These are phyloP conservation scores for Lanistes nyassanus DNA, from an alignment of 1,140 invertebrate genomes.

Conservation along the genomic window DNA sequence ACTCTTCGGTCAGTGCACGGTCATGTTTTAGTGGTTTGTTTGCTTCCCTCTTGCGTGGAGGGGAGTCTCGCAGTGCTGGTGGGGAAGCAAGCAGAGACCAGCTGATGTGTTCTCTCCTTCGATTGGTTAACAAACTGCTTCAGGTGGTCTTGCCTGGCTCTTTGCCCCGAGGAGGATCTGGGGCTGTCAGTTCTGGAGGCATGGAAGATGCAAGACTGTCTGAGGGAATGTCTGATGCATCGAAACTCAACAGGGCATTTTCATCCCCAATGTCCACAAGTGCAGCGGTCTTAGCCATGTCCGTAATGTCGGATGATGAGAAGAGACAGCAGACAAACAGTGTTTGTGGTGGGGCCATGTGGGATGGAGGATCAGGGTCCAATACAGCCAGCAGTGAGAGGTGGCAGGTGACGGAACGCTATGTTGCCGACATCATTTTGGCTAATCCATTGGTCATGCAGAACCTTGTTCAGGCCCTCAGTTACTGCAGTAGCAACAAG, in stretches of 20 bases:
- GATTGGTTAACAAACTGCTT: slow-evolving; percentile 72
- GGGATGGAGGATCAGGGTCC: background rate
- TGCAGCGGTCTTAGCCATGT: slow-evolving; percentile 1
- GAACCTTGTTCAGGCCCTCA: slow-evolving; percentile 74
- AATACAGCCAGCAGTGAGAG: background rate
- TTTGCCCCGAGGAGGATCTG: background rate
- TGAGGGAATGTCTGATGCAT: slow-evolving; percentile 48
- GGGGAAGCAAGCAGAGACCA: slow-evolving; percentile 74
- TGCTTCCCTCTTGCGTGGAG: slow-evolving; percentile 75
- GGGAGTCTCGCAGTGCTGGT: slow-evolving; percentile 70
- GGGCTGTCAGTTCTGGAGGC: slow-evolving; percentile 6
- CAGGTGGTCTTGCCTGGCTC: slow-evolving; percentile 28
- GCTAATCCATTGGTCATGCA: slow-evolving; percentile 77
- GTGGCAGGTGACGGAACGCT: slow-evolving; percentile 27
- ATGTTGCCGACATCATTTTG: slow-evolving; percentile 61
- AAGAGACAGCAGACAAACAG: slow-evolving; percentile 50
- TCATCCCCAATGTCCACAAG: slow-evolving; percentile 34
- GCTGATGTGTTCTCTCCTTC: slow-evolving; percentile 77
- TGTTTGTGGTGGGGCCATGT: slow-evolving; percentile 26
- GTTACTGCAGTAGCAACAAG: slow-evolving; percentile 74
- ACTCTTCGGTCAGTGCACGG: slow-evolving; percentile 66
- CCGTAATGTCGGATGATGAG: slow-evolving; percentile 57
- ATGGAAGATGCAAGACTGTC: slow-evolving; percentile 27
- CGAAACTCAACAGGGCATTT: slow-evolving; percentile 49
- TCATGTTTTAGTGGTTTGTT: slow-evolving; percentile 74